Evolutionary conservation across 2,113 vertebrate species (phyloP), one percentile per base, ranked within the genome.

Genomic region (Jacana jacana): DNA sequence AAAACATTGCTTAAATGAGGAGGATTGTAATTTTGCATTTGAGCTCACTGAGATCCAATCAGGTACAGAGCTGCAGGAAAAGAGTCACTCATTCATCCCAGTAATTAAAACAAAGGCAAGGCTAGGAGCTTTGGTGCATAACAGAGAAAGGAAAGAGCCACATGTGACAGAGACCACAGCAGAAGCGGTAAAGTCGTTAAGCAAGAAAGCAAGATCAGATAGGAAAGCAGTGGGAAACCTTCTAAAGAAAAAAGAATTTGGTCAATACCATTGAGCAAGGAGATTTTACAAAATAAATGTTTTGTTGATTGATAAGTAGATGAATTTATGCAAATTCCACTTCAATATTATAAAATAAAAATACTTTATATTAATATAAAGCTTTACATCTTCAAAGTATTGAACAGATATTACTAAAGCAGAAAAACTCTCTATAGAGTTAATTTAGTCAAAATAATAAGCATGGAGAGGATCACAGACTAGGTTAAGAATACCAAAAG

Each of bases 1-100:
- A 44, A 84, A 60, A 55, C 31, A 54, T 19, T 0, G 1, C 25
- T 96, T 48, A 22, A 73, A 52, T 4, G 28, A 52, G 46, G 28
- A 61, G 8, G 9, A 20, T n/a, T 46, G 15, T 6, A 4, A 44
- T 81, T 89, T 44, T 39, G 39, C 33, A 61, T 39, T 66, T 61
- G 15, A 77, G 66, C 25, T 86, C 24, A 39, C 30, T 12, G n/a
- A 91, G 71, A 89, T 55, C n/a, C 20, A 89, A 37, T 35, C 10
- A 8, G 6, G 6, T 44, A 31, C 23, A 89, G 55, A 82, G 61
- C 92, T 94, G 83, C 86, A 93, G 80, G 82, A 96, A 94, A 94
- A 94, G 17, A 4, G 65, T 94, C 91, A 91, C 91, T 94, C 42
- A 39, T 81, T 93, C 35, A 88, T 77, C 90, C 66, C 63, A 80